Evolutionary conservation across 2,113 vertebrate species (phyloP).

Genomic region (Otus sunia): DNA sequence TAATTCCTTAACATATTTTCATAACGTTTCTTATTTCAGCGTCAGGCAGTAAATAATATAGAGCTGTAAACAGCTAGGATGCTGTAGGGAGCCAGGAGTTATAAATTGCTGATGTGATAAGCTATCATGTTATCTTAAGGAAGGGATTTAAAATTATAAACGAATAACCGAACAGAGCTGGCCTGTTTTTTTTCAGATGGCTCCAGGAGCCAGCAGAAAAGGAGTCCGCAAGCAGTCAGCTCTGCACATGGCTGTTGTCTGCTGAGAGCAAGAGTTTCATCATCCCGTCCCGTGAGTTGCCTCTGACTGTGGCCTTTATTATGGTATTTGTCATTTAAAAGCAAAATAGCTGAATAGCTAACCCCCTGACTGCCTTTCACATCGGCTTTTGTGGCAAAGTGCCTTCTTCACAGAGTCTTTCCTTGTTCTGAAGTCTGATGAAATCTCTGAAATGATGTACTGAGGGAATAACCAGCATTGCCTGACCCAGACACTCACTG

Average conservation of each 20-base stretch:
- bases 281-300: neutral
- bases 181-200: neutral
- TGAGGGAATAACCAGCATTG: neutral
- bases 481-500: accelerated
- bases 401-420: neutral
- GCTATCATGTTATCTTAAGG: conserved; percentile 9
- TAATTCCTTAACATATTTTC: neutral
- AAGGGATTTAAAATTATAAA: conserved; percentile 2
- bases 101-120: conserved; percentile 16
- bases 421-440: neutral
- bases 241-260: neutral
- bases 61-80: neutral
- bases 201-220: neutral
- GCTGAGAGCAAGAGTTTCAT: neutral
- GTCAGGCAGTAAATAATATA: neutral
- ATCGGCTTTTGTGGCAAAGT: neutral
- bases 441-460: neutral
- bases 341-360: neutral
- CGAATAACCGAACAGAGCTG: neutral
- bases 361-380: neutral
- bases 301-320: neutral
- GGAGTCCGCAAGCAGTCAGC: neutral
- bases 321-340: neutral
- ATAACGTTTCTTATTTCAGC: neutral
- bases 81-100: neutral